Base-by-base conservation (phyloP, 2,113 vertebrate genomes). In the Ornithorhynchus anatinus region DNA sequence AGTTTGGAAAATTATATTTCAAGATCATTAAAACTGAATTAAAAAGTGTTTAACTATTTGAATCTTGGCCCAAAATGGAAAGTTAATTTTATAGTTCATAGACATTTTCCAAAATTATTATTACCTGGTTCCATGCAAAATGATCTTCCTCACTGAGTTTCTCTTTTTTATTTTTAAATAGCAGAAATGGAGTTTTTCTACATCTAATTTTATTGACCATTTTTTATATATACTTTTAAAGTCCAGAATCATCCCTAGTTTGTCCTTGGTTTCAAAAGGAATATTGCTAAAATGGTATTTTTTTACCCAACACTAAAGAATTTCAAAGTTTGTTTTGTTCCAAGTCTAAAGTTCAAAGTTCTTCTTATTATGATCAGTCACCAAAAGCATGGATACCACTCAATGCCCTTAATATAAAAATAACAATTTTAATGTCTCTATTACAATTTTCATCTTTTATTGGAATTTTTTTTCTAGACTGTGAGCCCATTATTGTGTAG, bases 271-370 rank as follows among this genome's bases (percentile, higher is more conserved):
- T 60, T 69, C 22, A 58, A 59, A 52, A 35, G n/a, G 15, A 29
- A 15, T 6, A 8, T 11, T 22, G 6, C 1, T 65, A 45, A 16
- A 72, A 8, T 58, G 42, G 5, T 3, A 13, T 42, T 31, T 42
- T 31, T 62, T 83, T 42, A 31, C 31, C 35, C 63, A 32, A 68
- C 69, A 23, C 1, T 45, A 14, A 1, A 42, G 40, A 36, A 16
- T n/a, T n/a, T 59, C 31, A 48, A 6, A 38, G 11, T 33, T 3
- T 75, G 19, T 81, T 77, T 15, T 75, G 19, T 81, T 77, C 16
- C 61, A 52, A 7, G 27, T 12, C 4, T 19, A 25, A 58, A 75
- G 45, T 59, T 42, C 25, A 53, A 20, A n/a, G n/a, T n/a, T n/a
- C n/a, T n/a, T n/a, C n/a, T n/a, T n/a, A n/a, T n/a, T n/a, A 47